Base-by-base conservation (phyloP, 2,797 vertebrate genomes). In the Sebastes paucispinis region DNA sequence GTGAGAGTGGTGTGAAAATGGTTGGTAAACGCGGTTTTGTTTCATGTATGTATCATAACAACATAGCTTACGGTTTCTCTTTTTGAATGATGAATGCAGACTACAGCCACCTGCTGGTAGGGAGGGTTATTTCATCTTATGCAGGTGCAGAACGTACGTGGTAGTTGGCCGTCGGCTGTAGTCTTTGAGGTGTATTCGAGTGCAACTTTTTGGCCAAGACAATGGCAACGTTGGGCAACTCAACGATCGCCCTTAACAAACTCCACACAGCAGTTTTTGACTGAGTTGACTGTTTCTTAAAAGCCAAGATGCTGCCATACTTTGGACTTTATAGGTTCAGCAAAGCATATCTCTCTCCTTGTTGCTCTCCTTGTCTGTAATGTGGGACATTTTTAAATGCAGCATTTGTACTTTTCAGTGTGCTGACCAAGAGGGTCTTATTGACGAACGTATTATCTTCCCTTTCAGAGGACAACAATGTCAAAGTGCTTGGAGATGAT, bases 341-440 rank as follows among this genome's bases (percentile, higher is more conserved):
- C 3, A 16, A 72, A 75, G 60, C 70, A 70, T 16, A 39, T 71
- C 16, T 18, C 54, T 16, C 18, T 50, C 47, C 47, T 50, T 24
- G 10, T 58, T 58, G 16, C 32, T 58, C 31, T 58, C 24, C 34
- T 58, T 5, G 68, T 34, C 55, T 29, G 25, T 52, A 62, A 74
- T 66, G 74, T 32, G 11, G 78, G 54, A 73, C 11, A 66, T 47
- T 55, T 20, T 47, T 11, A 77, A 77, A 69, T 20, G 50, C 74
- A 57, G 39, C 9, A 13, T 64, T 25, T 25, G 31, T 24, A 29
- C 24, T 62, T 74, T 70, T 16, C 20, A 32, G 7, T 20, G 5
- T 8, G 22, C 54, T 55, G 54, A 47, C 43, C 43, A 34, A 57
- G 5, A 63, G 34, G 13, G 6, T 55, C 66, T 54, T 2, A 25